Conservation (phyloP, 1,140 invertebrate genomes). For the Fopius arisanus region DNA sequence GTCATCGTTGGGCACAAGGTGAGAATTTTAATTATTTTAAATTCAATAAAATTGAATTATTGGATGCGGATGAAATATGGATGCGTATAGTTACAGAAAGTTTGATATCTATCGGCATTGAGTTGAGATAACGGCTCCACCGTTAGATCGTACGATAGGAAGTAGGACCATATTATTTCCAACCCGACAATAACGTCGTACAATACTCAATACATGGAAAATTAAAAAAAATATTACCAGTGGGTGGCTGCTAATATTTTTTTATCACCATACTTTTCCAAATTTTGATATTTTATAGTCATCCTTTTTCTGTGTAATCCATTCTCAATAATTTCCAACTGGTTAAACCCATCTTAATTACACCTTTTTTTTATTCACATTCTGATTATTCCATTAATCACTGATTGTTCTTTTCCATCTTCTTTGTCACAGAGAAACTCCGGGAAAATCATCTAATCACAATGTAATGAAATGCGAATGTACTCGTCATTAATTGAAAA, state of each 20-base stretch:
- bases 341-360: not conserved
- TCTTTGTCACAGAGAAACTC: not conserved
- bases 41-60: no score
- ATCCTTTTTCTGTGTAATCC: no score
- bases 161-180: no score
- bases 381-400: conserved; percentile 1
- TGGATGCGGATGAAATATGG: not conserved
- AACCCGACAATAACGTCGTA: no score
- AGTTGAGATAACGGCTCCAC: conserved; percentile 6
- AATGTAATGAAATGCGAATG: no score
- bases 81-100: not conserved
- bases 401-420: not conserved
- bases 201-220: not conserved
- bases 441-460: not conserved
- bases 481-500: not conserved
- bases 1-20: not conserved
- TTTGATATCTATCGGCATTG: conserved; percentile 7
- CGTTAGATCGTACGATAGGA: conserved; percentile 18
- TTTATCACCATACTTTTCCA: no score
- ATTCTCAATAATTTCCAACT: not conserved
- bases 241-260: no score
- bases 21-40: not conserved
- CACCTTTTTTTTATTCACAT: not conserved
- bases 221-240: not conserved
- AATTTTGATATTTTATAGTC: no score